These are phyloP conservation scores for Drosophila parabipectinata DNA, from an alignment of 1,140 invertebrate genomes.

Conservation along the genomic window DNA sequence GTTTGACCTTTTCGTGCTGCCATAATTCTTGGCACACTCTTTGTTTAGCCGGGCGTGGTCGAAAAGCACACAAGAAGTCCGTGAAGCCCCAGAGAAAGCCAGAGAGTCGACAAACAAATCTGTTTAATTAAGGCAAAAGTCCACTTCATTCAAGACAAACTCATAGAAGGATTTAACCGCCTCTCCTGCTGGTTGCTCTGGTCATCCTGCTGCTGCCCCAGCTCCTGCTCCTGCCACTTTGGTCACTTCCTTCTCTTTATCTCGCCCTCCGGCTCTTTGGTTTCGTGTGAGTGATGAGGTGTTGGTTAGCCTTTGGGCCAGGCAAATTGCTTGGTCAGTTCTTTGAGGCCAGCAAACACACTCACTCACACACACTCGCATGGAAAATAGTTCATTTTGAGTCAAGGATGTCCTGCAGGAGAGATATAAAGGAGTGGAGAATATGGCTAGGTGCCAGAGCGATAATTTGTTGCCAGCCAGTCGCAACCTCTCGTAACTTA, in stretches of 20 bases:
- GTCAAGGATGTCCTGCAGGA: constrained; percentile 31
- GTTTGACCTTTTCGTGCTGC: constrained; percentile 49
- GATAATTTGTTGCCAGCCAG: constrained; percentile 62
- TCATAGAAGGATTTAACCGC: background rate
- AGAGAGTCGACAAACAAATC: constrained; percentile 46
- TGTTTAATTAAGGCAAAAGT: constrained; percentile 60
- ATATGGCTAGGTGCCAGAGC: constrained; percentile 55
- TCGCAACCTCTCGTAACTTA: constrained; percentile 65
- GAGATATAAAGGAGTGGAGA: background rate
- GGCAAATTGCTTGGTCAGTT: constrained; percentile 63
- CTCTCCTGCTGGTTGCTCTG: background rate
- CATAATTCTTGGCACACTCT: constrained; percentile 49
- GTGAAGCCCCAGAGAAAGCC: constrained; percentile 11
- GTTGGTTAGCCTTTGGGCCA: constrained; percentile 58
- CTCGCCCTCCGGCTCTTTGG: constrained; percentile 23
- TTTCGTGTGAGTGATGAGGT: constrained; percentile 56
- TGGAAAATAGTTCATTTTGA: constrained; percentile 39
- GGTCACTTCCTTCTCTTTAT: constrained; percentile 9
- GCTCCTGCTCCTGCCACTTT: constrained; percentile 7
- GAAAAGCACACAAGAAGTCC: constrained; percentile 14
- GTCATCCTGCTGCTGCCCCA: background rate
- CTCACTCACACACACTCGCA: constrained; percentile 9
- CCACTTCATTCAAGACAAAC: constrained; percentile 24
- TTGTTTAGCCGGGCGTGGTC: constrained; percentile 32
- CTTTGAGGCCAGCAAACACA: constrained; percentile 55